Percentiles rank a stretch among this genome's conserved stretches.
phyloP scores from a whole-genome alignment of 64 coral and sea anemone species.

The Montipora foliosa region DNA sequence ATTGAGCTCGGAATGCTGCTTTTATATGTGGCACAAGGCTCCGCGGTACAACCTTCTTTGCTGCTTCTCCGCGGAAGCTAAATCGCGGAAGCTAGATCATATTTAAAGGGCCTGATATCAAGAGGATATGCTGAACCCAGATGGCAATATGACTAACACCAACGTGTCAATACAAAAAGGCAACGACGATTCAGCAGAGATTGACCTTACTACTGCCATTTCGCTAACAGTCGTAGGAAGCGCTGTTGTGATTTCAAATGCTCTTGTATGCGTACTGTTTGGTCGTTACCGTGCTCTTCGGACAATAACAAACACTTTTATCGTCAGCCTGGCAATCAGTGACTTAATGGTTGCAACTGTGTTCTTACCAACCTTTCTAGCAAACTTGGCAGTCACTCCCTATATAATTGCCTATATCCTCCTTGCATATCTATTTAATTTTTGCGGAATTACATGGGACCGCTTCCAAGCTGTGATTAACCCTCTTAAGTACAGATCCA shows the following conservation, averaged over 20 bases:
- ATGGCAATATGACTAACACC: not conserved
- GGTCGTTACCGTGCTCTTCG: constrained; percentile 68
- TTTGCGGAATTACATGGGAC: constrained; percentile 96
- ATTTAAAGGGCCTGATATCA: too few relatives aligned
- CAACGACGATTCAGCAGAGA: not conserved
- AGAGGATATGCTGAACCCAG: not conserved
- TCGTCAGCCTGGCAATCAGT: constrained; percentile 88
- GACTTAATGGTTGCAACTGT: constrained; percentile 81
- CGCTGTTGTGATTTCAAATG: constrained; percentile 77
- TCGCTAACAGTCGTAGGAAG: constrained; percentile 72
- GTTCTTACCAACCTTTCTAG: constrained; percentile 76
- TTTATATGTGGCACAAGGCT: not conserved
- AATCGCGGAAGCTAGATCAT: too few relatives aligned
- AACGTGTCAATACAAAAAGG: not conserved
- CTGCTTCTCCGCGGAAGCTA: too few relatives aligned
- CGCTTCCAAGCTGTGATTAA: constrained; percentile 85
- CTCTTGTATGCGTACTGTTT: constrained; percentile 83
- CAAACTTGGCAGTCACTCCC: constrained; percentile 32
- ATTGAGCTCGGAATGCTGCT: not conserved
- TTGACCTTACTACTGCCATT: not conserved
- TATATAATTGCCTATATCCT: constrained; percentile 96
- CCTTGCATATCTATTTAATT: constrained; percentile 95
- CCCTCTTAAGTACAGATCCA: constrained; percentile 78
- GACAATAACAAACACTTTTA: constrained; percentile 92
- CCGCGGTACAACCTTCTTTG: too few relatives aligned